Conservation (phyloP, 2,888 invertebrate genomes). For the Sialis fuliginosa region DNA sequence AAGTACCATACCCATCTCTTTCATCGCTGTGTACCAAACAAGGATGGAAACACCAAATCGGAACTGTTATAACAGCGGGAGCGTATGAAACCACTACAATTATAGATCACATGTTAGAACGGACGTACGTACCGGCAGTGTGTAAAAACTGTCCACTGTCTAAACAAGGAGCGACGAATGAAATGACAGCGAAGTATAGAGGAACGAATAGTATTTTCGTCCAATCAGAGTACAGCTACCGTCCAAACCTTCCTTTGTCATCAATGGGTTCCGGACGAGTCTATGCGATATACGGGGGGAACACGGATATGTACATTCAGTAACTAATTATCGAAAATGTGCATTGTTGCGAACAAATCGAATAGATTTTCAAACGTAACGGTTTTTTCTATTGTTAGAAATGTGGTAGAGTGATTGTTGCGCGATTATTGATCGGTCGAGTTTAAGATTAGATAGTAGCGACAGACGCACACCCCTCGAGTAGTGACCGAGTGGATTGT, state of each 20-base stretch:
- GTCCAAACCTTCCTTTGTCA: conserved; percentile 49
- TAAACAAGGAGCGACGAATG: conserved; percentile 16
- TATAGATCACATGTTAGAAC: too few species aligned
- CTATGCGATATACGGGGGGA: conserved; percentile 27
- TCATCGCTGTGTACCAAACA: too few species aligned
- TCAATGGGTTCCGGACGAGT: conserved; percentile 50
- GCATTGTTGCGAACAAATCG: too few species aligned
- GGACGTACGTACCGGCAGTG: too few species aligned
- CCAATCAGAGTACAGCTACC: conserved; percentile 41
- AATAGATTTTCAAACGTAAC: too few species aligned
- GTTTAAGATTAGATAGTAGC: neutral
- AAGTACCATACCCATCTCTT: too few species aligned
- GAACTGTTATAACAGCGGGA: too few species aligned
- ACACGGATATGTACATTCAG: conserved; percentile 3
- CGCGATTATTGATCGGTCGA: too few species aligned
- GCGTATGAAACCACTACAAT: too few species aligned
- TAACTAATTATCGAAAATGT: neutral
- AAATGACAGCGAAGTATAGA: conserved; percentile 19
- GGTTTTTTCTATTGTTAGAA: neutral
- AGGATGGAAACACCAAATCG: too few species aligned
- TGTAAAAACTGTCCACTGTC: neutral
- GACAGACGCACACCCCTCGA: conserved; percentile 10
- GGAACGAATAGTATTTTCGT: conserved; percentile 17
- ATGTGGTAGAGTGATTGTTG: neutral
- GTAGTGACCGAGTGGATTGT: conserved; percentile 23